Evolutionary conservation across 2,888 invertebrate genomes (phyloP).

Genomic region (Brassicogethes aeneus): DNA sequence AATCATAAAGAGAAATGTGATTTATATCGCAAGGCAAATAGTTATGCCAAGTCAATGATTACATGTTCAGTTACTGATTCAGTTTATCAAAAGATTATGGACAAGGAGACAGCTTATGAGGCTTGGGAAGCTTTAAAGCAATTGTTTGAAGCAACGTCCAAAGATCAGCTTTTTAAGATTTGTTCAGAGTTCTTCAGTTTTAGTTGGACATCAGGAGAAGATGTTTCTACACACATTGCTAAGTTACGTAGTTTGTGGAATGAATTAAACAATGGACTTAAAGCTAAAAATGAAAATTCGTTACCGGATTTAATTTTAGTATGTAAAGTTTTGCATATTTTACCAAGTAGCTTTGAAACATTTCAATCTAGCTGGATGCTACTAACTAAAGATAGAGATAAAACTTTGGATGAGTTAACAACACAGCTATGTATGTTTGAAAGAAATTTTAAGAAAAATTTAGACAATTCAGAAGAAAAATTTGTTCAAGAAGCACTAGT

Average conservation of each 20-base stretch:
- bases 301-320: too few species aligned
- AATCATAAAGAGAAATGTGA: conserved; percentile 9
- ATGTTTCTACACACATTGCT: conserved; percentile 25
- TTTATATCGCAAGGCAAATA: conserved; percentile 26
- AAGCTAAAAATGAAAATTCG: conserved; percentile 15
- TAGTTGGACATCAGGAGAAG: conserved; percentile 23
- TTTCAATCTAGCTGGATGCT: conserved; percentile 19
- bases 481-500: conserved; percentile 12
- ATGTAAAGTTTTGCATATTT: conserved; percentile 18
- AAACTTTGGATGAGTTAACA: conserved; percentile 11
- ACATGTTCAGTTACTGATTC: conserved; percentile 24
- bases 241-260: conserved; percentile 22
- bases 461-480: conserved; percentile 3
- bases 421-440: conserved; percentile 16
- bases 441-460: conserved; percentile 13
- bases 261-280: conserved; percentile 19
- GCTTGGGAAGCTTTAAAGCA: conserved; percentile 25
- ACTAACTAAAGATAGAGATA: conserved; percentile 14
- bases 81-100: conserved; percentile 32
- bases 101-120: conserved; percentile 26
- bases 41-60: conserved; percentile 31
- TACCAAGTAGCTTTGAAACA: conserved; percentile 13
- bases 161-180: conserved; percentile 29
- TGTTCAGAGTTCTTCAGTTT: conserved; percentile 28
- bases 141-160: conserved; percentile 26